These are phyloP conservation scores for Falcunculus frontatus DNA, from an alignment of 2,113 vertebrate species.

Conservation along the genomic window DNA sequence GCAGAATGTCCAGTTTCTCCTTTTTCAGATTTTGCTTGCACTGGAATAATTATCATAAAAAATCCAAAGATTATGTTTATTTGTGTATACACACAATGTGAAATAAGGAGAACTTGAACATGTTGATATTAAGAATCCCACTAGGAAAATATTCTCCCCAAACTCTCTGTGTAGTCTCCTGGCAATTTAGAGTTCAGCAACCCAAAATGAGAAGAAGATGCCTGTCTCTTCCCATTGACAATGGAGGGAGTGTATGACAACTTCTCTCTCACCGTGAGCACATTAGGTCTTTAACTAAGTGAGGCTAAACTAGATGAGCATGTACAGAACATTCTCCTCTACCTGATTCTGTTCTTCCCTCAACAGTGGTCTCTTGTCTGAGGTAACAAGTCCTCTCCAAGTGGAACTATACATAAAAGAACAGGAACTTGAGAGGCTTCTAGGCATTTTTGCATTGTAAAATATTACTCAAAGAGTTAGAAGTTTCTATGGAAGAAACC, in stretches of 20 bases:
- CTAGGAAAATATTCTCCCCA: neutral
- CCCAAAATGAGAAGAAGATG: neutral
- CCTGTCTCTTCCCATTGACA: neutral
- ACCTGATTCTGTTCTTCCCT: neutral
- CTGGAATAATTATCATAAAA: neutral
- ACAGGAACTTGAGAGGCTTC: neutral
- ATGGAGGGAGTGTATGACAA: neutral
- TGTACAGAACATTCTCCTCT: neutral
- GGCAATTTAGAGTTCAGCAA: neutral
- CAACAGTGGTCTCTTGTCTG: neutral
- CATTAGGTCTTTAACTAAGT: neutral
- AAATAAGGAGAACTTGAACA: neutral
- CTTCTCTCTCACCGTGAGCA: neutral
- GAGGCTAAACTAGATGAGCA: accelerated
- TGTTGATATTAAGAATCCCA: neutral
- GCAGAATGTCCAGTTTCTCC: neutral
- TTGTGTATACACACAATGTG: neutral
- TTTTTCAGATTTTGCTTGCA: neutral
- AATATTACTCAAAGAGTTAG: neutral
- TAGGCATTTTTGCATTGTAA: neutral
- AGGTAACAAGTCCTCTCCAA: neutral
- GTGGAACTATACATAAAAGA: neutral
- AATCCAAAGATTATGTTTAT: neutral
- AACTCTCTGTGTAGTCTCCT: neutral
- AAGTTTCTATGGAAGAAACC: neutral